These are phyloP conservation scores for Aproaerema taeniolella DNA, from an alignment of 2,888 invertebrate species.

Conservation along the genomic window DNA sequence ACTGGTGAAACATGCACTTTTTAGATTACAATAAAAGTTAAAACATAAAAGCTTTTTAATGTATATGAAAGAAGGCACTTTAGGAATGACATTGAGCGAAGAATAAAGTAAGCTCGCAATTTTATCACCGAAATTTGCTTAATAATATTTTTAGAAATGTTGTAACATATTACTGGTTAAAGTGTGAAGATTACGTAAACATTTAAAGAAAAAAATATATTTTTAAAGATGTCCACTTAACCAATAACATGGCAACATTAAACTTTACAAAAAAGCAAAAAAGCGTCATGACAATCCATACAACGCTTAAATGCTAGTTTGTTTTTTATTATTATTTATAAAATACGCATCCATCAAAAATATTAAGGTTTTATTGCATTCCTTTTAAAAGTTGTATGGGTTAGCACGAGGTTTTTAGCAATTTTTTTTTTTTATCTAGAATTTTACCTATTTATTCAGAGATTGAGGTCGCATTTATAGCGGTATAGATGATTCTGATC, in stretches of 20 bases:
- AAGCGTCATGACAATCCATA: constrained; percentile 45
- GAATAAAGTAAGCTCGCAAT: constrained; percentile 26
- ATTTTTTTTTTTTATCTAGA: constrained; percentile 33
- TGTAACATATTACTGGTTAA: constrained; percentile 42
- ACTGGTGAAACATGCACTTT: constrained; percentile 30
- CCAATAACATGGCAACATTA: constrained; percentile 69
- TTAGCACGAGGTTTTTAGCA: constrained; percentile 38
- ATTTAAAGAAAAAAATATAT: background rate
- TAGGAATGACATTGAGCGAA: constrained; percentile 69
- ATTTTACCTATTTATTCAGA: constrained; percentile 29
- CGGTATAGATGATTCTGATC: too few relatives aligned
- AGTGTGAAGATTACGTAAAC: constrained; percentile 43
- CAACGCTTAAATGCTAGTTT: constrained; percentile 43
- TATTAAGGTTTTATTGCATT: constrained; percentile 42
- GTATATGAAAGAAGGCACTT: constrained; percentile 48
- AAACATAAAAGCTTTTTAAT: constrained; percentile 16
- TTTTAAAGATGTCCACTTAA: constrained; percentile 27
- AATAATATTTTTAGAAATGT: constrained; percentile 28
- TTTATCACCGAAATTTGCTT: constrained; percentile 38
- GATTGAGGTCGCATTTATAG: too few relatives aligned
- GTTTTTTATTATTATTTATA: constrained; percentile 27
- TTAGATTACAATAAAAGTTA: constrained; percentile 13
- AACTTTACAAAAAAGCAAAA: constrained; percentile 28
- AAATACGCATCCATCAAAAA: constrained; percentile 22
- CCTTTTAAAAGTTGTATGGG: constrained; percentile 46